Percentiles rank a stretch among this genome's conserved stretches.
These are phyloP conservation scores for Spongilla lacustris DNA, from an alignment of 37 sponge, comb jelly and placozoan species.

Conservation along the genomic window DNA sequence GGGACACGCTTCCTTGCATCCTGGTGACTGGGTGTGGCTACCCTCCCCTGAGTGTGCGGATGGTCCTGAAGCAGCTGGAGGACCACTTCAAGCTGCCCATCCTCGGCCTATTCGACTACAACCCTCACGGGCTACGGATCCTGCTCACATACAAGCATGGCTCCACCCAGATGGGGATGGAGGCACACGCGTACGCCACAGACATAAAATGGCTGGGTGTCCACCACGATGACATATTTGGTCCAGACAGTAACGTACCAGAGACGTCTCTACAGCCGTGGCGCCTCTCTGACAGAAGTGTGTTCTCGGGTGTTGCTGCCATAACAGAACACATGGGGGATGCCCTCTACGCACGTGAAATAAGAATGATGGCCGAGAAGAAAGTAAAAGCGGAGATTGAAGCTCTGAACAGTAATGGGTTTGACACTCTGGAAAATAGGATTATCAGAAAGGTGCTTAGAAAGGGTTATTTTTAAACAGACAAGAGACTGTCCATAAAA, in stretches of 20 bases:
- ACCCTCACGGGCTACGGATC: conserved; percentile 93
- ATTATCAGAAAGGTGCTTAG: conserved; percentile 72
- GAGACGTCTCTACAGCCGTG: conserved; percentile 67
- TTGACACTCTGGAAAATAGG: conserved; percentile 63
- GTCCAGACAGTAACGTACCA: conserved; percentile 14
- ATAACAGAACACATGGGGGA: conserved; percentile 21
- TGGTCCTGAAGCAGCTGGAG: conserved; percentile 61
- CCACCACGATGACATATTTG: conserved; percentile 78
- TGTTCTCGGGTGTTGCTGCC: conserved; percentile 23
- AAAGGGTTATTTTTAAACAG: conserved; percentile 53
- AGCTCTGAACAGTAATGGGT: conserved; percentile 60
- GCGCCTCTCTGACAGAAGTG: conserved; percentile 58
- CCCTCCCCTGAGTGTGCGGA: conserved; percentile 90
- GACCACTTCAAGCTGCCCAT: conserved; percentile 75
- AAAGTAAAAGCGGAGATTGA: conserved; percentile 88
- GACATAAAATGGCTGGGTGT: conserved; percentile 88
- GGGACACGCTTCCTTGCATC: conserved; percentile 92
- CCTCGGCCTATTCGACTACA: conserved; percentile 95
- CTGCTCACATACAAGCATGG: conserved; percentile 94
- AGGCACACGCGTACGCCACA: conserved; percentile 72
- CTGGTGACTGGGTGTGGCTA: conserved; percentile 95
- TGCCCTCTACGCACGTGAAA: conserved; percentile 59
- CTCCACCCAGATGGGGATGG: conserved; percentile 86
- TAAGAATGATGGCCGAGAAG: conserved; percentile 47
- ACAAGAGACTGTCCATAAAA: not conserved